Base-by-base conservation (phyloP, 2,797 vertebrate species). In the Oreonectes daqikongensis region DNA sequence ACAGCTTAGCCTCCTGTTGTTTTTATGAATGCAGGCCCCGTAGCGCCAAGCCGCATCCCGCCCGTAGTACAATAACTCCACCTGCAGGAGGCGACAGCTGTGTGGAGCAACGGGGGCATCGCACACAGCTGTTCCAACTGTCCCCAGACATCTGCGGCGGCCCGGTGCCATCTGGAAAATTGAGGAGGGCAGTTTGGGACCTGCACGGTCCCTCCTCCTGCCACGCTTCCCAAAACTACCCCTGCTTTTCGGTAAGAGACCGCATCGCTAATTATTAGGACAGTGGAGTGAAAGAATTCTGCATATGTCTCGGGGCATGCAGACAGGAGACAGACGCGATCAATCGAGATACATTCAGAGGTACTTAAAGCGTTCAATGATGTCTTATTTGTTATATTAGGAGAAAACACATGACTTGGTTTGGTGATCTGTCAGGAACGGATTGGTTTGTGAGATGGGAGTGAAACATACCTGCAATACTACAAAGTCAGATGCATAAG, bases 1-100 rank as follows among this genome's bases (percentile, higher is more conserved):
- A 91, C 91, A 92, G 90, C 89, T 94, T 93, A 93, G 91, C 89
- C 92, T 92, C 90, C 89, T 85, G 90, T 90, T 89, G 91, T 83
- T 91, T 93, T 92, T 91, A 92, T 91, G 89, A 92, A 92, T 89
- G 88, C 89, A 85, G 84, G 84, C 88, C 89, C 86, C 85, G 85
- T 86, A 84, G 90, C 83, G 87, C 78, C 81, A 75, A 69, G 53
- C 40, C 9, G 30, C 70, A 72, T 30, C 64, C 59, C 86, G 87
- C 84, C 85, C 88, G 91, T 84, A 91, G 87, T 92, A 87, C 88
- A 89, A 89, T 85, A 85, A 86, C 85, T 88, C 84, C 84, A 87
- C 91, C 92, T 93, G 90, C 90, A 93, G 92, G 92, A 89, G 92
- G 91, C 89, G 81, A 87, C 84, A 86, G 85, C 76, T 87, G 88